These are phyloP conservation scores for Sphaerodactylus townsendi DNA, from an alignment of 2,113 vertebrate species.

Conservation along the genomic window DNA sequence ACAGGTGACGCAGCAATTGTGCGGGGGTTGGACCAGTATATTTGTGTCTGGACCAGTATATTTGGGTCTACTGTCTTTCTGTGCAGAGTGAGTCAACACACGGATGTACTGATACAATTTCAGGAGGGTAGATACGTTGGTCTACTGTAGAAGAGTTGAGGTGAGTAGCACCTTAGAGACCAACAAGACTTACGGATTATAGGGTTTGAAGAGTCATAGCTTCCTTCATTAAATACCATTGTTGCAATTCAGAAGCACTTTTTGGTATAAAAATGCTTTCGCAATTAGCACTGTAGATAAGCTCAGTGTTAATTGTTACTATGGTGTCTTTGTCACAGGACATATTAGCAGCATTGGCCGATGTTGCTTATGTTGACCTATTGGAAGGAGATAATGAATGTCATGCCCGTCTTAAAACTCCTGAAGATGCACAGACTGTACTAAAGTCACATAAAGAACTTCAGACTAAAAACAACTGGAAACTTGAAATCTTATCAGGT, in stretches of 20 bases:
- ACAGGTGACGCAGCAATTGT: too few species aligned
- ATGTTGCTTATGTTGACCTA: slow-evolving; percentile 91
- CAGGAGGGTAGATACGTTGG: too few species aligned
- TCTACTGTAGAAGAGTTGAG: too few species aligned
- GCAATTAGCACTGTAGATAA: not conserved
- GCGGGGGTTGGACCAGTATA: too few species aligned
- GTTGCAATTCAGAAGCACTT: not conserved
- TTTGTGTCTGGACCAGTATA: too few species aligned
- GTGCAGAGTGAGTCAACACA: not conserved
- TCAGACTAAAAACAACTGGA: slow-evolving; percentile 87
- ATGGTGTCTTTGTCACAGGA: slow-evolving; percentile 73
- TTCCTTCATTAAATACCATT: not conserved
- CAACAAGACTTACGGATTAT: too few species aligned
- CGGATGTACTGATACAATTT: not conserved
- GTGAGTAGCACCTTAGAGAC: too few species aligned
- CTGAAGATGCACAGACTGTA: slow-evolving; percentile 83
- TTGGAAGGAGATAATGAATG: slow-evolving; percentile 92
- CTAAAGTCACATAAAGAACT: slow-evolving; percentile 73
- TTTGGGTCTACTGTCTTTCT: not conserved
- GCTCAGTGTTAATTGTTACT: not conserved
- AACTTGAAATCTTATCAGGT: slow-evolving; percentile 88
- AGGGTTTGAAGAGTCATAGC: too few species aligned
- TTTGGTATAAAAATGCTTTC: not conserved
- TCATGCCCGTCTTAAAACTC: slow-evolving; percentile 83
- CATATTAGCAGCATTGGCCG: slow-evolving; percentile 77